phyloP scores from a whole-genome alignment of 2,113 vertebrate genomes.

The Bambusicola thoracicus region DNA sequence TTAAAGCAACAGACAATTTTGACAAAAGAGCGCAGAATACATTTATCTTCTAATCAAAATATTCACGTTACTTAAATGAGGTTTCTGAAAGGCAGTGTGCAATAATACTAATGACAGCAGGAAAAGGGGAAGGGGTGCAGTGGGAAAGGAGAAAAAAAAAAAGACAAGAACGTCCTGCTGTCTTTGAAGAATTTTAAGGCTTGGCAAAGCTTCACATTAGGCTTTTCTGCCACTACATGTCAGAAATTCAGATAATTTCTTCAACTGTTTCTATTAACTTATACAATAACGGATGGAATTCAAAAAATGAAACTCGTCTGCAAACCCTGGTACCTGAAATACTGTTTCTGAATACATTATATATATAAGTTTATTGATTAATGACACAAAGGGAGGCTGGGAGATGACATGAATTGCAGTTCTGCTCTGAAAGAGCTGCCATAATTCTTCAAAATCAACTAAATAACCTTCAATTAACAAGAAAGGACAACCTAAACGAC shows the following conservation, averaged over 20 bases:
- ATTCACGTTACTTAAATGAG: not conserved
- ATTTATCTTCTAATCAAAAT: conserved; percentile 27
- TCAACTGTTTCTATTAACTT: not conserved
- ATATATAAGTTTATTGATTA: not conserved
- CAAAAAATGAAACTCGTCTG: not conserved
- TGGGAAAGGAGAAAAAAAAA: not conserved
- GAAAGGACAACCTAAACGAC: not conserved
- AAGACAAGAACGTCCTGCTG: not conserved
- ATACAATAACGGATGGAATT: not conserved
- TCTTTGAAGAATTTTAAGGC: not conserved
- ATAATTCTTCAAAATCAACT: not conserved
- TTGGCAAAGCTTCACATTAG: not conserved
- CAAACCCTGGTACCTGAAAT: not conserved
- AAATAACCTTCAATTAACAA: not conserved
- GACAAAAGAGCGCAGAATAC: not conserved
- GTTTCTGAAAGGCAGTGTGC: not conserved
- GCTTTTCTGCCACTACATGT: not conserved
- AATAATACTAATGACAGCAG: not conserved
- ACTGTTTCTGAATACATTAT: not conserved
- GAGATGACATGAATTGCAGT: not conserved
- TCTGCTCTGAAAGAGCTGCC: not conserved
- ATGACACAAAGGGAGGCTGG: not conserved
- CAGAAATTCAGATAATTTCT: not conserved
- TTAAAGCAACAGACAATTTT: not conserved
- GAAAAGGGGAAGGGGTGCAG: not conserved